Evolutionary conservation across 2,888 invertebrate genomes (phyloP).

Genomic region (Monoplex corrugatus): DNA sequence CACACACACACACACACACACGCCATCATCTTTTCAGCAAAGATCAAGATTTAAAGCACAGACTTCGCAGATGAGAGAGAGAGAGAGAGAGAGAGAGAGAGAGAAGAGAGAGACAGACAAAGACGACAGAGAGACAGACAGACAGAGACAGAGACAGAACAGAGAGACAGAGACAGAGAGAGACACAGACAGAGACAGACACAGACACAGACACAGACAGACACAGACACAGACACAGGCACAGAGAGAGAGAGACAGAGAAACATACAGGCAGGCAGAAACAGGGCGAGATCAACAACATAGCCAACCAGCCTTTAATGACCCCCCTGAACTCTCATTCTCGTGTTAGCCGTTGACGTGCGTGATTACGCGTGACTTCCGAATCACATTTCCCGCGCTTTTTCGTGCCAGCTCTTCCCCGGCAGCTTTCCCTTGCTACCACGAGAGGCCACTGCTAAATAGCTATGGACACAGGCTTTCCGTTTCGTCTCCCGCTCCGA

Average conservation of each 20-base stretch:
- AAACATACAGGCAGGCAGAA: too few relatives aligned
- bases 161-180: background rate
- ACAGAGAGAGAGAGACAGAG: too few relatives aligned
- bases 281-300: background rate
- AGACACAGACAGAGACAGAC: background rate
- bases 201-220: background rate
- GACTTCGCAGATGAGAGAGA: too few relatives aligned
- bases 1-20: too few relatives aligned
- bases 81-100: background rate
- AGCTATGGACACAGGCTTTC: constrained; percentile 33
- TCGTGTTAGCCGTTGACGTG: background rate
- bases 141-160: background rate
- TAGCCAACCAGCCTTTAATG: background rate
- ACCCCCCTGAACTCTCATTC: background rate
- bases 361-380: too few relatives aligned
- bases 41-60: too few relatives aligned
- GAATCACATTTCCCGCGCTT: too few relatives aligned
- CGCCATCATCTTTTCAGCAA: too few relatives aligned
- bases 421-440: too few relatives aligned
- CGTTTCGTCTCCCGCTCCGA: background rate
- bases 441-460: too few relatives aligned
- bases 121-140: background rate
- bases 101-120: background rate
- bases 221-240: background rate
- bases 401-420: too few relatives aligned